These are phyloP conservation scores for Belgica antarctica DNA, from an alignment of 2,888 invertebrate species.

Conservation along the genomic window DNA sequence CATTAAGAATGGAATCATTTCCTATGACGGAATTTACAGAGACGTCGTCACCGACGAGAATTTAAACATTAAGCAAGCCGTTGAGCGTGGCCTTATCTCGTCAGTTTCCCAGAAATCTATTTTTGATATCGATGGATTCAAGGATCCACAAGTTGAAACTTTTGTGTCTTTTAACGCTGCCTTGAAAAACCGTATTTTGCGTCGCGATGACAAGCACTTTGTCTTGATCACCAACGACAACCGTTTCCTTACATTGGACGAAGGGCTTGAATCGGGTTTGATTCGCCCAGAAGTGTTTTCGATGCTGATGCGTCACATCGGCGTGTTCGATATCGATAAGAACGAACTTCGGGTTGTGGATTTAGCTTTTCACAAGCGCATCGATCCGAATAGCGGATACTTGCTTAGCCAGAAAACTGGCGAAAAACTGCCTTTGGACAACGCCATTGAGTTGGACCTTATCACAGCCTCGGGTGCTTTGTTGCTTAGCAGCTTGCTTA, in stretches of 20 bases:
- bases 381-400: constrained; percentile 68
- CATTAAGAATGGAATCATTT: constrained; percentile 72
- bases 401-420: constrained; percentile 55
- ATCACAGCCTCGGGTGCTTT: constrained; percentile 58
- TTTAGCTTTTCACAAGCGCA: constrained; percentile 58
- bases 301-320: constrained; percentile 79
- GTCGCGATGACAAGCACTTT: constrained; percentile 70
- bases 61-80: constrained; percentile 79
- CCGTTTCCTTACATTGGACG: constrained; percentile 71
- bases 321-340: constrained; percentile 62
- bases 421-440: constrained; percentile 61
- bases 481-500: constrained; percentile 66
- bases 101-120: constrained; percentile 84
- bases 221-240: constrained; percentile 72
- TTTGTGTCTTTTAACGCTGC: constrained; percentile 83
- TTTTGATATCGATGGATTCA: constrained; percentile 89
- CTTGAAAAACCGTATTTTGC: constrained; percentile 71
- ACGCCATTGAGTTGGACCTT: constrained; percentile 60
- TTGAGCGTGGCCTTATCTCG: constrained; percentile 82
- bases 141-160: constrained; percentile 75
- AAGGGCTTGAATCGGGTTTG: constrained; percentile 74
- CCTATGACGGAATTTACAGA: constrained; percentile 69
- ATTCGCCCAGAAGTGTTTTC: constrained; percentile 83
- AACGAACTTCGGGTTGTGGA: constrained; percentile 62
- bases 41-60: constrained; percentile 72